Evolutionary conservation across 2,888 invertebrate species (phyloP), one percentile per base, ranked within the genome.

Genomic region (Branchipolynoe longqiensis): DNA sequence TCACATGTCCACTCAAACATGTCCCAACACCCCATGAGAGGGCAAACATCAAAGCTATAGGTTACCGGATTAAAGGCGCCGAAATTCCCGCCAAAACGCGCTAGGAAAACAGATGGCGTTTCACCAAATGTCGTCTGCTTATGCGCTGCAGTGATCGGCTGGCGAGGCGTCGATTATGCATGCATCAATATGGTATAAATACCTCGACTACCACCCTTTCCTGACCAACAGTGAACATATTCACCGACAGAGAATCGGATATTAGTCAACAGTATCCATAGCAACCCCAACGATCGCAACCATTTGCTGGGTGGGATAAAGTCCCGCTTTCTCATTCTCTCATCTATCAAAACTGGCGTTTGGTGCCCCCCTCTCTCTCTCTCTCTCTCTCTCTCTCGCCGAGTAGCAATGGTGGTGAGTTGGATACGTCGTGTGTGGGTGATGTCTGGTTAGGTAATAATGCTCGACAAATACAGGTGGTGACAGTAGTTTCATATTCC

Each of bases 211-310:
- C 41, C 41, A 54, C 1, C 48, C 41, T n/a, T n/a, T 28, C 48
- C 1, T 31, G 25, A 1, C 4, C 31, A 78, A 78, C 78, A 14
- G 48, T 18, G 31, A 78, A 41, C 78, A 78, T 78, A 78, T 78
- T 78, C 48, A 41, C 28, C 28, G 14, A 4, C 28, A 1, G 48
- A 41, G 78, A 78, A 78, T 28, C 12, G 31, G 78, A 78, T 78
- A 78, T 78, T 48, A 31, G 78, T 78, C 78, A 78, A 78, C 18
- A 78, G 78, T 78, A 78, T 78, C 78, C 6, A 31, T 31, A 25
- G 36, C 69, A 33, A 14, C 36, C 58, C n/a, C 14, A n/a, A n/a
- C 28, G 48, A 48, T 78, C 48, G 6, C 25, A 8, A n/a, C 41
- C 73, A 1, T 38, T 73, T 78, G n/a, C 78, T 78, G n/a, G 25